These are phyloP conservation scores for Mesocentrotus franciscanus DNA, from an alignment of 53 echinoderm and acorn worm species.

Conservation along the genomic window DNA sequence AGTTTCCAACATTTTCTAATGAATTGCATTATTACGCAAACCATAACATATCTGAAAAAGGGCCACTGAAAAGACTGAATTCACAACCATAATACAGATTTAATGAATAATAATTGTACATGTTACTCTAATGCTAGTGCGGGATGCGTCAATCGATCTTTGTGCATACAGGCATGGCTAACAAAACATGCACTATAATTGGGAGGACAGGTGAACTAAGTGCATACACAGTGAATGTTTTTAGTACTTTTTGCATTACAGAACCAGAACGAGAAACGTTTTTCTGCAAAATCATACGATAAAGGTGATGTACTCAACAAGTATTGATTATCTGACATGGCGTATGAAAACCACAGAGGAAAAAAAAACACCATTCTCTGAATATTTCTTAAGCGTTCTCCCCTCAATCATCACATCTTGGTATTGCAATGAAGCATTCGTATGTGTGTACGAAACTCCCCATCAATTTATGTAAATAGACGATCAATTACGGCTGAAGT, in stretches of 20 bases:
- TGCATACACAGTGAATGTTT: not conserved
- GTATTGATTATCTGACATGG: conserved; percentile 23
- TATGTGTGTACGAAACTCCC: conserved; percentile 36
- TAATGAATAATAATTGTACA: not conserved
- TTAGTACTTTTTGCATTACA: not conserved
- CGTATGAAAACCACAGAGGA: not conserved
- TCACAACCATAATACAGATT: not conserved
- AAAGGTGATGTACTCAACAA: not conserved
- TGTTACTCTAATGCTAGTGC: not conserved
- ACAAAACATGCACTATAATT: not conserved
- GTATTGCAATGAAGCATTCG: not conserved
- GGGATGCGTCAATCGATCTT: not conserved
- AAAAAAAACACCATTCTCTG: not conserved
- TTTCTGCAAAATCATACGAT: not conserved
- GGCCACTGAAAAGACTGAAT: not conserved
- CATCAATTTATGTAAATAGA: conserved; percentile 31
- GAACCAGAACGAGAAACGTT: not conserved
- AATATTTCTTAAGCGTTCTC: not conserved
- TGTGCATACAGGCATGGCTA: not conserved
- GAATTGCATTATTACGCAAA: not conserved
- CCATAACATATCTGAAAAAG: not conserved
- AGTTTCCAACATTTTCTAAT: not conserved
- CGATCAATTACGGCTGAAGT: conserved; percentile 62
- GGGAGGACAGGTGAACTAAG: not conserved
- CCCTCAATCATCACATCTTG: not conserved